phyloP scores from a whole-genome alignment of 1,140 invertebrate species.

The Streblospio benedicti region DNA sequence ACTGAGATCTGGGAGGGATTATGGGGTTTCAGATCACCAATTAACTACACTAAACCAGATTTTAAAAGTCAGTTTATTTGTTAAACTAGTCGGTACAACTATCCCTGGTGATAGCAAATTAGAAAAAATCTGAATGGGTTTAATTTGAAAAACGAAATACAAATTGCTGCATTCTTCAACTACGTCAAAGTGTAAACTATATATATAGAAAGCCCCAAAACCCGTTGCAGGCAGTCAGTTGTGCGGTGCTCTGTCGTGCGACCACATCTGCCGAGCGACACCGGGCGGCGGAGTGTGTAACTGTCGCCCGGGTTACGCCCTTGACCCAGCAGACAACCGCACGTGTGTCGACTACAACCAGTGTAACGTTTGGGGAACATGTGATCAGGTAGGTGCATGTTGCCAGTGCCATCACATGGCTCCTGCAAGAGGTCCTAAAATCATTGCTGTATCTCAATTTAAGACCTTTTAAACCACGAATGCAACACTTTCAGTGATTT shows the following conservation, averaged over 20 bases:
- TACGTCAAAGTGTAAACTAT: background rate
- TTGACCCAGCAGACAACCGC: constrained; percentile 67
- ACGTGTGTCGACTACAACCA: constrained; percentile 87
- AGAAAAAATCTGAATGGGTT: background rate
- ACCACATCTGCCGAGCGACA: constrained; percentile 81
- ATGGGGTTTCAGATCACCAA: too few species aligned
- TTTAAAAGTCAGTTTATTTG: background rate
- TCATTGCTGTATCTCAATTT: too few species aligned
- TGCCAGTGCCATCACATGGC: too few species aligned
- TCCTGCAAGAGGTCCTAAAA: too few species aligned
- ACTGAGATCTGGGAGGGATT: too few species aligned
- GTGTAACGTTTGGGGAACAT: constrained; percentile 88
- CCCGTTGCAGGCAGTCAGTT: constrained; percentile 14
- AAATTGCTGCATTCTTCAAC: background rate
- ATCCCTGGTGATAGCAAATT: background rate
- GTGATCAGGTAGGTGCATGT: too few species aligned
- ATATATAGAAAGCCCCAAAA: background rate
- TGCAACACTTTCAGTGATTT: too few species aligned
- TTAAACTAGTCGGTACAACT: background rate
- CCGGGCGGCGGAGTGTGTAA: constrained; percentile 79
- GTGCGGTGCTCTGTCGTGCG: constrained; percentile 72
- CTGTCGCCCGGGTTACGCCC: constrained; percentile 65
- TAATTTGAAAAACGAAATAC: background rate
- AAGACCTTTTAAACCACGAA: too few species aligned
- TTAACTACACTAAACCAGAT: background rate